Evolutionary conservation across 30 jellyfish, hydroid and myxozoan genomes (phyloP), one percentile per base, ranked within the genome.

Genomic region (Cassiopea andromeda): DNA sequence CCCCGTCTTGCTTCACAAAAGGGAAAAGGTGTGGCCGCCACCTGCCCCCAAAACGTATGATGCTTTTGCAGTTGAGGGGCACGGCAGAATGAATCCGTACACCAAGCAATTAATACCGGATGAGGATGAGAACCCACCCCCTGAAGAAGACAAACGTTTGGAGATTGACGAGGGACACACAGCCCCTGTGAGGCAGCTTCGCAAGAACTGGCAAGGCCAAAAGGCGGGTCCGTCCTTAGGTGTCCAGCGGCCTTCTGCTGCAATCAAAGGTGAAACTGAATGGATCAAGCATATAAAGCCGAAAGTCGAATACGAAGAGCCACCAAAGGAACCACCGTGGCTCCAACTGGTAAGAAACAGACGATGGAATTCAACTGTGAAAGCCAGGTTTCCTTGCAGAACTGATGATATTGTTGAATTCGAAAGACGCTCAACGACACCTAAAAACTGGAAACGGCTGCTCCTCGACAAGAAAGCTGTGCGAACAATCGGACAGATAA

Each of bases 351-450:
- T 95, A 19, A 92, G 99, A 10, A 95, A 95, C 61, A 84, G 99
- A 8, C 89, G 99, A 14, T 95, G 99, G 99, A 95, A 95, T 50
- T 95, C 99, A 47, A 95, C 99, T 7, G 98, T 95, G 44, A 60
- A 71, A 48, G 99, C 99, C 14, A 75, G 99, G 75, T 95, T 95
- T 79, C 99, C 99, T 1, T 87, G 99, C 90, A 82, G 87, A 60
- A 72, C 91, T 7, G 91, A 91, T 78, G 99, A 95, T 60, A 78
- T 85, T 45, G 92, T 92, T 44, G 97, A 91, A 44, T 95, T 95
- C 73, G 99, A 95, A 91, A 61, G 99, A 69, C 90, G 99, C 47
- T 95, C 99, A 46, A 95, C 99, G 12, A 95, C 99, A 4, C 99
- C 99, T 15, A 95, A 91, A 85, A 95, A 95, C 88, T 95, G 99